A percentile compares a stretch with the other conserved stretches of the same genome.
Conservation (phyloP, 2,113 vertebrate genomes). For the Enhydra lutris region DNA sequence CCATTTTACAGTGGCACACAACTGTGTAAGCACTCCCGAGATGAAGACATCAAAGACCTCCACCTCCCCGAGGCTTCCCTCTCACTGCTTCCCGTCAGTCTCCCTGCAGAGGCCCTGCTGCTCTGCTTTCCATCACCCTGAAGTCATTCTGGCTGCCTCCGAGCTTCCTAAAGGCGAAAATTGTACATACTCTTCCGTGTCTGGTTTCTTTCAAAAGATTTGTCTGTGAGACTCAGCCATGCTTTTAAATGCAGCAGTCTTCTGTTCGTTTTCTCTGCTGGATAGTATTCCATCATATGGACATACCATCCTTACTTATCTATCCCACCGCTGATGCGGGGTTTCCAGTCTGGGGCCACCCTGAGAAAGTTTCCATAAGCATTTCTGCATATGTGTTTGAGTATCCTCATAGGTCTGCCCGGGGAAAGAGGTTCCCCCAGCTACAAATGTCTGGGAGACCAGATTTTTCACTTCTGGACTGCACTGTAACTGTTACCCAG, state of each 20-base stretch:
- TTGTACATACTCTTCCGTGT: not conserved
- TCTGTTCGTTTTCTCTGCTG: not conserved
- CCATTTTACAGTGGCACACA: not conserved
- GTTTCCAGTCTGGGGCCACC: not conserved
- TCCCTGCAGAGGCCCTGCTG: not conserved
- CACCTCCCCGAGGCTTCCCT: not conserved
- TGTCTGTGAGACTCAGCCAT: not conserved
- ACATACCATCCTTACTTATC: not conserved
- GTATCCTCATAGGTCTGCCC: not conserved
- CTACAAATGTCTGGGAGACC: not conserved
- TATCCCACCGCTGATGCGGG: not conserved
- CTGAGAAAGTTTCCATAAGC: not conserved
- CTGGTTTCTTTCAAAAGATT: not conserved
- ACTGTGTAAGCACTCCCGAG: not conserved
- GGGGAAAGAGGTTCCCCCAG: not conserved
- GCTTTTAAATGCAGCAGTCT: no score
- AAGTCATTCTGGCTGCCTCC: not conserved
- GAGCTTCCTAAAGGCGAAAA: not conserved
- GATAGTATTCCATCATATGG: no score
- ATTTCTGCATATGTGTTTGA: not conserved
- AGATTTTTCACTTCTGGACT: not conserved
- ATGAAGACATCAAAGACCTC: not conserved
- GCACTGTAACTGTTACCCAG: rapidly evolving
- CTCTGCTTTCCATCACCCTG: not conserved
- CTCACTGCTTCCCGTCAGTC: not conserved